Base-by-base conservation (phyloP, 1,140 invertebrate species). In the Melitaea cinxia region DNA sequence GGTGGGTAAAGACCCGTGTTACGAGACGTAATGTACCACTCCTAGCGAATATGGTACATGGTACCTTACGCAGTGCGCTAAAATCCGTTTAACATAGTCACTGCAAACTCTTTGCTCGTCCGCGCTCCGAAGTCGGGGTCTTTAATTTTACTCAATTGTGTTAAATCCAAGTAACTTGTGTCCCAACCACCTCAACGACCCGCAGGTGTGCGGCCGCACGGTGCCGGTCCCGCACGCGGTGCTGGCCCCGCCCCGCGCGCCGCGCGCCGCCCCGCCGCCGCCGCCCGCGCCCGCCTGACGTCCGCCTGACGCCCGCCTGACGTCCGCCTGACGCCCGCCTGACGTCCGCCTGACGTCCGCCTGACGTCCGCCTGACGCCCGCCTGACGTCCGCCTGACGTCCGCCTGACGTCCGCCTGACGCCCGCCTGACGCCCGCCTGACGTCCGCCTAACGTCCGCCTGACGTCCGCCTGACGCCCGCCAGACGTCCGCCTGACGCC, bases 141-240 rank as follows among this genome's bases (percentile, higher is more conserved):
- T n/a, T n/a, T n/a, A n/a, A n/a, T n/a, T n/a, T n/a, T n/a, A n/a
- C n/a, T n/a, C n/a, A n/a, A n/a, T n/a, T n/a, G n/a, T n/a, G n/a
- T n/a, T n/a, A n/a, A n/a, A n/a, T n/a, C n/a, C n/a, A n/a, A n/a
- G n/a, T n/a, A n/a, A n/a, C n/a, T n/a, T n/a, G n/a, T n/a, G n/a
- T n/a, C n/a, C n/a, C n/a, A n/a, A n/a, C n/a, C n/a, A n/a, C n/a
- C n/a, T n/a, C n/a, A n/a, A n/a, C n/a, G n/a, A n/a, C n/a, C n/a
- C n/a, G 33, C 75, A 81, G 77, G 70, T 80, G 42, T 67, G 77
- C 49, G 72, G 76, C 0, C 81, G 84, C 65, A 82, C 78, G 26
- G 70, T 83, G 58, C 56, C 77, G 24, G 85, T 88, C 67, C 85
- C 83, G 68, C 85, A 86, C 77, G 49, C 59, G 60, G 83, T 85